phyloP scores from a whole-genome alignment of 2,888 invertebrate genomes.

The Nowickia ferox region DNA sequence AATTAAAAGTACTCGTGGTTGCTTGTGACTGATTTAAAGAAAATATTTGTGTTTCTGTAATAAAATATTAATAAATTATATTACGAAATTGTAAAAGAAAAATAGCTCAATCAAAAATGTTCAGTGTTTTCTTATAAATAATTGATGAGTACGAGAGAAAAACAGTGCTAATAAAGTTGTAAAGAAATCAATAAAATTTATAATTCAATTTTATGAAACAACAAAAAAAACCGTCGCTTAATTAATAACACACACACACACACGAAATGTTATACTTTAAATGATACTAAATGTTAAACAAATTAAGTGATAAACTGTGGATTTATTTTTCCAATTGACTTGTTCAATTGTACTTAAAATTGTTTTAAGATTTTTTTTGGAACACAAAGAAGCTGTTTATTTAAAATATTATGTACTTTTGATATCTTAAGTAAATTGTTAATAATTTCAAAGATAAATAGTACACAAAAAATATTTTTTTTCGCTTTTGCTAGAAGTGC shows the following conservation, averaged over 20 bases:
- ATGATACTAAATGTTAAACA: conserved; percentile 41
- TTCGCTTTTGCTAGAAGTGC: conserved; percentile 14
- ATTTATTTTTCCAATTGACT: conserved; percentile 48
- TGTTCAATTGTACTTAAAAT: conserved; percentile 81
- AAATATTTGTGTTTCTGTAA: conserved; percentile 10
- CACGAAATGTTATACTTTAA: conserved; percentile 25
- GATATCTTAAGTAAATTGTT: conserved; percentile 38
- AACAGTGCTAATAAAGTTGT: background rate
- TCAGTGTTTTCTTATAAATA: background rate
- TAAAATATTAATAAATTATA: conserved; percentile 12
- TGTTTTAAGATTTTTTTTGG: conserved; percentile 72
- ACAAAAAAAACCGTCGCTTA: conserved; percentile 39
- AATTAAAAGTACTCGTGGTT: conserved; percentile 71
- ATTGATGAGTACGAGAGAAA: background rate
- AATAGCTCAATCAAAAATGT: background rate
- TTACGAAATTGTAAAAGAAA: conserved; percentile 1
- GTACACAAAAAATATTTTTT: conserved; percentile 15
- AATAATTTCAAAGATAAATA: conserved; percentile 31
- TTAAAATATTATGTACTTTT: conserved; percentile 51
- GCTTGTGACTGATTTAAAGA: conserved; percentile 31
- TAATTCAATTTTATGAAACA: background rate
- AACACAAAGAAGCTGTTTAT: conserved; percentile 45
- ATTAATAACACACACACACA: background rate
- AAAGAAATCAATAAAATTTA: background rate
- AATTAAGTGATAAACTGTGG: conserved; percentile 40